phyloP scores from a whole-genome alignment of 2,888 invertebrate species.

The Alloplasta piceator region DNA sequence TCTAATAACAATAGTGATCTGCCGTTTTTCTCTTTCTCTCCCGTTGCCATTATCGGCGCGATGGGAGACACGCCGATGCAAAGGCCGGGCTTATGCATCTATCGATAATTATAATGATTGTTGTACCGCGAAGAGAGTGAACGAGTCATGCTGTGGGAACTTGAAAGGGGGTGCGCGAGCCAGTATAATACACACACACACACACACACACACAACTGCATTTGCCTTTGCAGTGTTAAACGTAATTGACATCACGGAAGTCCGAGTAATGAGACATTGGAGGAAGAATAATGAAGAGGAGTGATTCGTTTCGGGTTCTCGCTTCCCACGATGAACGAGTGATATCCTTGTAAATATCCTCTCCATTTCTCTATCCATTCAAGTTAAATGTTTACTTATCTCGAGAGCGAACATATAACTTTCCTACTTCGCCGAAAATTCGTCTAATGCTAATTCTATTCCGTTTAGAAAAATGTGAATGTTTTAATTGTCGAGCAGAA shows the following conservation, averaged over 20 bases:
- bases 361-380: conserved; percentile 29
- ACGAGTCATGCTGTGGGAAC: conserved; percentile 68
- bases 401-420: too few relatives aligned
- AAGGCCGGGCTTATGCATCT: conserved; percentile 59
- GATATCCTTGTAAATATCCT: conserved; percentile 30
- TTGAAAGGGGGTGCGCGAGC: conserved; percentile 61
- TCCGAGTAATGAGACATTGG: conserved; percentile 68
- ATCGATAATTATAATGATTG: conserved; percentile 70
- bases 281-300: conserved; percentile 68
- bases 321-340: conserved; percentile 69
- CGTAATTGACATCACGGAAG: conserved; percentile 71
- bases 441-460: too few relatives aligned
- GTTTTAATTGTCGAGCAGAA: too few relatives aligned
- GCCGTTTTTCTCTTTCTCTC: conserved; percentile 22
- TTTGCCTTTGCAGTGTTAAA: conserved; percentile 64
- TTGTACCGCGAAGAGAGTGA: conserved; percentile 54
- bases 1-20: conserved; percentile 51
- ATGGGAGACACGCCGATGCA: conserved; percentile 40
- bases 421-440: too few relatives aligned
- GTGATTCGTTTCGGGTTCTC: conserved; percentile 66
- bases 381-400: conserved; percentile 8
- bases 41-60: conserved; percentile 51
- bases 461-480: too few relatives aligned
- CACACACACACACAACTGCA: conserved; percentile 8
- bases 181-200: conserved; percentile 18